Evolutionary conservation across 2,113 vertebrate species (phyloP).

Genomic region (Poicephalus meyeri): DNA sequence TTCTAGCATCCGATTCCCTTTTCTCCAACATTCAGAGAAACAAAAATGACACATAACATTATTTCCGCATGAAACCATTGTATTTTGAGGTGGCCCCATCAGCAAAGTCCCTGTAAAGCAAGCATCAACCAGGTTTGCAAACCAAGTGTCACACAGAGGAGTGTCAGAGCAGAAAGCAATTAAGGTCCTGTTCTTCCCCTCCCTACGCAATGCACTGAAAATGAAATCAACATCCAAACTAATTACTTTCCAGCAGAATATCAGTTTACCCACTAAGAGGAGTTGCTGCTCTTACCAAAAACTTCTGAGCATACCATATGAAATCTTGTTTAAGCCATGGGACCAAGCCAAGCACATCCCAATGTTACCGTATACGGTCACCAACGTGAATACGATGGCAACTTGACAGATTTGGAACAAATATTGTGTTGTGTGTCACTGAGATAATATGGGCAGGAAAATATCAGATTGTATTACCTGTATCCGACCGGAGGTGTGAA

Average conservation of each 20-base stretch:
- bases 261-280: conserved; percentile 28
- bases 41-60: neutral
- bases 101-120: neutral
- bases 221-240: conserved; percentile 51
- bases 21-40: neutral
- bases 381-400: conserved; percentile 46
- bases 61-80: neutral
- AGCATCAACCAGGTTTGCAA: neutral
- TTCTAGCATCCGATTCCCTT: neutral
- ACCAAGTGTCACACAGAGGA: neutral
- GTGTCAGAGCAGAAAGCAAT: conserved; percentile 22
- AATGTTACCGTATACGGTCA: conserved; percentile 54
- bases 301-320: conserved; percentile 11
- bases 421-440: conserved; percentile 13
- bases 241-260: conserved; percentile 49
- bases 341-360: conserved; percentile 31
- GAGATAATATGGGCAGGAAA: conserved; percentile 41
- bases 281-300: conserved; percentile 55
- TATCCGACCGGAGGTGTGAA: conserved; percentile 32
- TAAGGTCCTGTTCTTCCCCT: conserved; percentile 20
- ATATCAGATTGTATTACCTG: conserved; percentile 65
- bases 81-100: neutral
- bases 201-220: conserved; percentile 29
- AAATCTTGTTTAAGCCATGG: conserved; percentile 21
- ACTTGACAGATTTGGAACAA: conserved; percentile 65